A percentile compares a stretch with the other conserved stretches of the same genome.
Evolutionary conservation across 2,113 vertebrate species (phyloP).

Genomic region (Rutilus rutilus): DNA sequence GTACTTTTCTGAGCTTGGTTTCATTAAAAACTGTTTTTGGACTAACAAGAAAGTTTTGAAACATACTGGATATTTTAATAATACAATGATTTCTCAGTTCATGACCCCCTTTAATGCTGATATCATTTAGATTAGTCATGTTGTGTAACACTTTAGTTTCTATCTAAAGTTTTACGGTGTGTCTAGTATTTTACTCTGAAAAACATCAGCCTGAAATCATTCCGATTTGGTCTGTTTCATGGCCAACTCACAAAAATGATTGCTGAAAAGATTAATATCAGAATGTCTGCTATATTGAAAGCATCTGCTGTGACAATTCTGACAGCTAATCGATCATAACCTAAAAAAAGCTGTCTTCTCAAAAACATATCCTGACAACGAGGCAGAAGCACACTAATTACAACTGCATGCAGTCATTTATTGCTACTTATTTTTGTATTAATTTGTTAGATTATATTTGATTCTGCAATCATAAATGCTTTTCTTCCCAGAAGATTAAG

Average conservation of each 20-base stretch:
- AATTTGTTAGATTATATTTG: background rate
- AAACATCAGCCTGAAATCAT: background rate
- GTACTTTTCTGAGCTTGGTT: no score
- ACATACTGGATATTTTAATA: no score
- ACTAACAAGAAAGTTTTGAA: no score
- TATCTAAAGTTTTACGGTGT: background rate
- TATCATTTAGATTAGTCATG: background rate
- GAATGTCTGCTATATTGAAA: background rate
- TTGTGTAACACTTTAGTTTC: background rate
- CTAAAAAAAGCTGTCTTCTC: background rate
- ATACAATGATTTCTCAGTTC: no score
- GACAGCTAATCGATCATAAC: slow-evolving; percentile 16
- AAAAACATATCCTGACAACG: background rate
- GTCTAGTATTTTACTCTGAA: background rate
- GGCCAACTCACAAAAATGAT: background rate
- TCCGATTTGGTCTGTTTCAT: background rate
- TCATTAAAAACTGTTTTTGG: no score
- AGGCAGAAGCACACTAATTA: background rate
- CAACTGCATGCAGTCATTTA: background rate
- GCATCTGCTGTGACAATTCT: background rate
- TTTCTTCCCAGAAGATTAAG: background rate
- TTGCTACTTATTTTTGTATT: background rate
- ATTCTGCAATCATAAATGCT: background rate
- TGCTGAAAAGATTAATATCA: slow-evolving; percentile 4
- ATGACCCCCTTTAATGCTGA: no score